Percentiles rank a stretch among this genome's conserved stretches.
These are phyloP conservation scores for Tympanuchus pallidicinctus DNA, from an alignment of 2,113 vertebrate genomes.

Conservation along the genomic window DNA sequence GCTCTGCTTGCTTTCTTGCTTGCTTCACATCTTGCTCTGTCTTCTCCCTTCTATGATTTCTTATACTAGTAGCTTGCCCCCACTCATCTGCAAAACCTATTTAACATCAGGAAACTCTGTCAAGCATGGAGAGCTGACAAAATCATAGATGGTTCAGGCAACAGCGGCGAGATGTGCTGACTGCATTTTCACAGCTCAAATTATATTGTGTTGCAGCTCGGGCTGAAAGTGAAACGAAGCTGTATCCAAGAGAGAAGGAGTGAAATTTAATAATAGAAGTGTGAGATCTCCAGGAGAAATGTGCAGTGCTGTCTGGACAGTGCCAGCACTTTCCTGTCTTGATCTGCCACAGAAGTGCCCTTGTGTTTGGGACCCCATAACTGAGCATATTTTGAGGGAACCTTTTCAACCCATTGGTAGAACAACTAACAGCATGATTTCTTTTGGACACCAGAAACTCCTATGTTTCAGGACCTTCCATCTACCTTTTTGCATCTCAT, in stretches of 20 bases:
- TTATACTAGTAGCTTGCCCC: not conserved
- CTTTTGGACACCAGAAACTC: not conserved
- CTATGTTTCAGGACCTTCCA: not conserved
- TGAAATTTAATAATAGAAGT: not conserved
- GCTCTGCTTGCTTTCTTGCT: not conserved
- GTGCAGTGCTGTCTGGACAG: not conserved
- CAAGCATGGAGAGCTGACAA: not conserved
- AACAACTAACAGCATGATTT: not conserved
- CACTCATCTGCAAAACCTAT: not conserved
- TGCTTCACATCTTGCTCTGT: accelerated
- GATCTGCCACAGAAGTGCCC: not conserved
- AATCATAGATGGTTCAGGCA: not conserved
- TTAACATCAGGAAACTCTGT: not conserved
- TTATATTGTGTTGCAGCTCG: not conserved
- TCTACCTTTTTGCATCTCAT: not conserved
- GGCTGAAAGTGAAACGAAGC: not conserved
- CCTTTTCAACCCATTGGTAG: accelerated
- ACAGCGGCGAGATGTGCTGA: not conserved
- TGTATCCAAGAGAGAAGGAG: not conserved
- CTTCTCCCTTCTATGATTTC: not conserved
- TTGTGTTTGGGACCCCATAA: not conserved
- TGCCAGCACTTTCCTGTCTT: accelerated
- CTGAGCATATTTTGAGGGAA: accelerated
- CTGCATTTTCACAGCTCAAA: not conserved
- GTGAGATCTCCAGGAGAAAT: not conserved